phyloP scores from a whole-genome alignment of 1,140 invertebrate genomes.

The Monochamus saltuarius region DNA sequence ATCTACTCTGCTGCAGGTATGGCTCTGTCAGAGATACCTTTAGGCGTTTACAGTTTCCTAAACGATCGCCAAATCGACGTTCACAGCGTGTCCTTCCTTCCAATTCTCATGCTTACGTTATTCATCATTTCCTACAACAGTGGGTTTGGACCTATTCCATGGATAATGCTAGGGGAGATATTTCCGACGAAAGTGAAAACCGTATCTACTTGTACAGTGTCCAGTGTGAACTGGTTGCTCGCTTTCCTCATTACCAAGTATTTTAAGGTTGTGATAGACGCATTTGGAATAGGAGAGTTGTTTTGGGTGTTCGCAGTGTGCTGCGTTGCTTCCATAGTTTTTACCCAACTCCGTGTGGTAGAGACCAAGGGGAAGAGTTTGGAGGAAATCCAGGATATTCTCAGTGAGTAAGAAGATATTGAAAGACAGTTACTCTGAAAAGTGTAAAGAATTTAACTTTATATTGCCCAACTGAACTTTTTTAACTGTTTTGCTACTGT shows the following conservation, averaged over 20 bases:
- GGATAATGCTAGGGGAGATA: constrained; percentile 81
- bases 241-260: constrained; percentile 78
- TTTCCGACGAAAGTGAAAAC: constrained; percentile 75
- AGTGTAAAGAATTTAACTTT: too few relatives aligned
- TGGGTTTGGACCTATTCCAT: constrained; percentile 78
- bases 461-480: too few relatives aligned
- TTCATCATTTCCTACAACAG: constrained; percentile 42
- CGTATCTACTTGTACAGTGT: constrained; percentile 69
- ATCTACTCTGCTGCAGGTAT: constrained; percentile 68
- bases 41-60: constrained; percentile 41
- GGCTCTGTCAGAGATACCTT: constrained; percentile 41
- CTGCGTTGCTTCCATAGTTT: constrained; percentile 61
- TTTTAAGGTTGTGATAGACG: constrained; percentile 61
- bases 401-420: too few relatives aligned
- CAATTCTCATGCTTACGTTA: constrained; percentile 31
- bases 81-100: constrained; percentile 29
- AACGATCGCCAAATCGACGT: constrained; percentile 23
- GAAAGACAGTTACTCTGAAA: too few relatives aligned
- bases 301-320: constrained; percentile 79
- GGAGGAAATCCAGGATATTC: constrained; percentile 29
- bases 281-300: constrained; percentile 65
- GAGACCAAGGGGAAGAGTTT: constrained; percentile 41
- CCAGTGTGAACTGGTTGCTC: constrained; percentile 74
- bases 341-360: constrained; percentile 53
- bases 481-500: too few relatives aligned